A percentile compares a stretch with the other conserved stretches of the same genome.
Conservation (phyloP, 2,888 invertebrate genomes). For the Plagodis dolabraria region DNA sequence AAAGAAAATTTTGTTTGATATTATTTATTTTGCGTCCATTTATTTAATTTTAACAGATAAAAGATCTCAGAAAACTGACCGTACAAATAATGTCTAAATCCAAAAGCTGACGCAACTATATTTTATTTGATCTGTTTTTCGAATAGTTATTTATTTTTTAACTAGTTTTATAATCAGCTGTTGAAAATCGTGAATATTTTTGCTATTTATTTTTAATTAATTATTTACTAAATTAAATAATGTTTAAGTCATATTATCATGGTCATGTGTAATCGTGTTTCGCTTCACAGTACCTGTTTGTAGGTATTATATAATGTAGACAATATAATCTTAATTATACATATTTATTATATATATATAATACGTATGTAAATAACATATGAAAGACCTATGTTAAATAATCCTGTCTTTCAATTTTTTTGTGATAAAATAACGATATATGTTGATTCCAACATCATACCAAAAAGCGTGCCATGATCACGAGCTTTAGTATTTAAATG, state of each 20-base stretch:
- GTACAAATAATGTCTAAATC: background rate
- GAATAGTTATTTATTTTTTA: slow-evolving; percentile 16
- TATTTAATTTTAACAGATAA: slow-evolving; percentile 6
- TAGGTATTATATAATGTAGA: slow-evolving; percentile 66
- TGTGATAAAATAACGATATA: slow-evolving; percentile 39
- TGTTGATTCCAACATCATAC: slow-evolving; percentile 30
- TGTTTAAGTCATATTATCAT: slow-evolving; percentile 21
- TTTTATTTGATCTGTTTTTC: background rate
- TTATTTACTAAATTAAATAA: slow-evolving; percentile 32
- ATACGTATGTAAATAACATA: slow-evolving; percentile 46
- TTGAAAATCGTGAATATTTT: slow-evolving; percentile 27
- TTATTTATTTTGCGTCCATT: slow-evolving; percentile 13
- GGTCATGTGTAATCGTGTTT: slow-evolving; percentile 45
- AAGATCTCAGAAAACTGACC: slow-evolving; percentile 11
- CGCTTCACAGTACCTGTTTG: slow-evolving; percentile 73
- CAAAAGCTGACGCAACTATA: slow-evolving; percentile 3
- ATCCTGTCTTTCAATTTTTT: slow-evolving; percentile 43
- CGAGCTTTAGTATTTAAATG: slow-evolving; percentile 36
- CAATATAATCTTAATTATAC: slow-evolving; percentile 57
- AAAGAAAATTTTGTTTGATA: background rate
- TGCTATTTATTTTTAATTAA: slow-evolving; percentile 20
- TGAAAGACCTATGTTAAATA: slow-evolving; percentile 14
- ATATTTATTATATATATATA: slow-evolving; percentile 40
- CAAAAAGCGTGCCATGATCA: slow-evolving; percentile 44
- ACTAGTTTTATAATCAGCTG: slow-evolving; percentile 13